These are phyloP conservation scores for Bryconaethiops microstoma DNA, from an alignment of 2,797 vertebrate species.

Conservation along the genomic window DNA sequence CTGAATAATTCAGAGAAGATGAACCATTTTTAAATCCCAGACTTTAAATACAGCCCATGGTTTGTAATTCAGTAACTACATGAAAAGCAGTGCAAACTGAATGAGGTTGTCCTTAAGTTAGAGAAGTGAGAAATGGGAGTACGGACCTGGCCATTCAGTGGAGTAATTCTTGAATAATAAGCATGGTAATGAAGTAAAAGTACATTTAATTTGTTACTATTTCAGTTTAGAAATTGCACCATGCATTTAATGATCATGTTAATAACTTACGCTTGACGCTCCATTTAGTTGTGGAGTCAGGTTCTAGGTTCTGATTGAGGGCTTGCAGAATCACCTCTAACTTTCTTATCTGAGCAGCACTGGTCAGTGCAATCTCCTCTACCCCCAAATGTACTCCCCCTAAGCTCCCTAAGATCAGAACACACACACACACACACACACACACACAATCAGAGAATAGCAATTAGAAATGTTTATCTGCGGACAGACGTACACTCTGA, in stretches of 20 bases:
- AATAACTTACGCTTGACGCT: constrained; percentile 81
- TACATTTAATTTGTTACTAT: not conserved
- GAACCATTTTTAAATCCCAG: not conserved
- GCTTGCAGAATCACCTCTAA: constrained; percentile 81
- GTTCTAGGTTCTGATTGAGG: constrained; percentile 73
- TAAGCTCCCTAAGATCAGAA: constrained; percentile 75
- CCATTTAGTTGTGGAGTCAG: constrained; percentile 78
- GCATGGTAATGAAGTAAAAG: too few species aligned
- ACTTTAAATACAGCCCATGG: not conserved
- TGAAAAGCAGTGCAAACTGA: not conserved
- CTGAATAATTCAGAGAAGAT: too few species aligned
- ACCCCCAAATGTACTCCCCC: constrained; percentile 75
- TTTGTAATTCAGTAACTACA: not conserved
- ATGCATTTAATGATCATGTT: not conserved
- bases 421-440: not conserved
- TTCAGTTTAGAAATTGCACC: not conserved
- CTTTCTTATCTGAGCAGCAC: constrained; percentile 82
- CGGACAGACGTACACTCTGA: not conserved
- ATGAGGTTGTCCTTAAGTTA: too few species aligned
- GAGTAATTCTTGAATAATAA: not conserved
- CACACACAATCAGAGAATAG: not conserved
- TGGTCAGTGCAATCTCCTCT: constrained; percentile 84
- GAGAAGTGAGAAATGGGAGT: not conserved
- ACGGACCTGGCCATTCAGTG: not conserved
- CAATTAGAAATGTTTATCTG: not conserved